Conservation (phyloP, 1,140 invertebrate species). For the Cherax quadricarinatus region DNA sequence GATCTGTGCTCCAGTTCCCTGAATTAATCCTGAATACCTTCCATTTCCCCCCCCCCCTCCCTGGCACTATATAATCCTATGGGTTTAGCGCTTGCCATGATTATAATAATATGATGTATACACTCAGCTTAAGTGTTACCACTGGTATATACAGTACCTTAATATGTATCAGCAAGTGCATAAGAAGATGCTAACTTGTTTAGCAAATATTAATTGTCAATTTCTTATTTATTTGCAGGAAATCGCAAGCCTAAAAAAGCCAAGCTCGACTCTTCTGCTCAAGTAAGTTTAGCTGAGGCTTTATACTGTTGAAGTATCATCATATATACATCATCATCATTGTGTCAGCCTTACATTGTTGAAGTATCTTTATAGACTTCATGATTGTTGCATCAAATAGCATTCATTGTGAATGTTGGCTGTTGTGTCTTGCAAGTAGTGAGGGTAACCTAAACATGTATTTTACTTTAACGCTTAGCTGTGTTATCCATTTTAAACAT, state of each 20-base stretch:
- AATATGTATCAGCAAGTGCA: no score
- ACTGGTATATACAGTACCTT: no score
- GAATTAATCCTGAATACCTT: no score
- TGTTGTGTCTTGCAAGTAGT: neutral
- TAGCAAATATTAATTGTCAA: neutral
- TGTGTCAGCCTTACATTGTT: neutral
- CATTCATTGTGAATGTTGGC: neutral
- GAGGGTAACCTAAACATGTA: neutral
- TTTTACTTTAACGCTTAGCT: no score
- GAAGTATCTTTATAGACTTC: neutral
- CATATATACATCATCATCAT: neutral
- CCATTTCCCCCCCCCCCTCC: no score
- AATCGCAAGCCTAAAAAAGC: slow-evolving; percentile 50
- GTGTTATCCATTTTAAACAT: no score
- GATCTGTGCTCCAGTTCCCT: no score
- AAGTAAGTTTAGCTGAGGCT: slow-evolving; percentile 25
- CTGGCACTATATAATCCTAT: no score
- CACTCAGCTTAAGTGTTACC: no score
- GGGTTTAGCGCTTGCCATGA: no score
- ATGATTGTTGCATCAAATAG: neutral
- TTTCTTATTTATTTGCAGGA: slow-evolving; percentile 29
- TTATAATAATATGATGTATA: no score
- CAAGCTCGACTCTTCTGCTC: slow-evolving; percentile 32
- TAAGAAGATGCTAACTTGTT: neutral
- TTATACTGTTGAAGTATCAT: neutral